Evolutionary conservation across 2,888 invertebrate species (phyloP).

Genomic region (Ephialtes manifestator): DNA sequence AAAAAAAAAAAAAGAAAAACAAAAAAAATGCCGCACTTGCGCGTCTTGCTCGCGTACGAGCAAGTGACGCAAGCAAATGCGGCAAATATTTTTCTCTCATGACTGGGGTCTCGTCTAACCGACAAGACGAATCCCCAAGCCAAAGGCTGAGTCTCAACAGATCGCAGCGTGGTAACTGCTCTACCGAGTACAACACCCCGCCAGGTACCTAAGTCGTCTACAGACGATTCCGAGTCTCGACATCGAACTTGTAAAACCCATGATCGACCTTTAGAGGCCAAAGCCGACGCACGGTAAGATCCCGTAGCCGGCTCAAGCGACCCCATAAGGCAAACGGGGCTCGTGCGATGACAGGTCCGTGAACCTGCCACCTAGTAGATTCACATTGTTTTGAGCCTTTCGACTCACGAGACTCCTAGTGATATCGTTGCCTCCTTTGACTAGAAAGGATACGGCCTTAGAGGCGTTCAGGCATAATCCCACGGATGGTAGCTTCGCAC

Average conservation of each 20-base stretch:
- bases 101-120: slow-evolving; percentile 75
- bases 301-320: slow-evolving; percentile 52
- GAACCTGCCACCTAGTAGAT: slow-evolving; percentile 70
- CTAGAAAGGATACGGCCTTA: slow-evolving; percentile 89
- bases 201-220: slow-evolving; percentile 89
- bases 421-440: slow-evolving; percentile 86
- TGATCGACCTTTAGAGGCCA: slow-evolving; percentile 79
- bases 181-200: slow-evolving; percentile 89
- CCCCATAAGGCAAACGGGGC: slow-evolving; percentile 71
- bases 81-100: too few relatives aligned
- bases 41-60: too few relatives aligned
- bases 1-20: too few relatives aligned
- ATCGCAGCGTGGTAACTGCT: slow-evolving; percentile 88
- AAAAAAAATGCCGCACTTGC: too few relatives aligned
- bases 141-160: slow-evolving; percentile 88
- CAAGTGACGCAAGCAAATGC: too few relatives aligned
- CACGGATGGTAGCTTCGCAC: slow-evolving; percentile 89
- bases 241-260: slow-evolving; percentile 86
- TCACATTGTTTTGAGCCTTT: slow-evolving; percentile 86
- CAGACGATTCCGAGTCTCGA: slow-evolving; percentile 88
- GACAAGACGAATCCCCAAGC: slow-evolving; percentile 84
- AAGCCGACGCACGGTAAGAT: slow-evolving; percentile 81
- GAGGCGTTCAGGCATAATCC: slow-evolving; percentile 89
- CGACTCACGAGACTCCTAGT: slow-evolving; percentile 86
- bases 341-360: slow-evolving; percentile 69